Percentiles rank a stretch among this genome's conserved stretches.
Evolutionary conservation across 2,888 invertebrate species (phyloP).

Genomic region (Scelioninae gen. 1): DNA sequence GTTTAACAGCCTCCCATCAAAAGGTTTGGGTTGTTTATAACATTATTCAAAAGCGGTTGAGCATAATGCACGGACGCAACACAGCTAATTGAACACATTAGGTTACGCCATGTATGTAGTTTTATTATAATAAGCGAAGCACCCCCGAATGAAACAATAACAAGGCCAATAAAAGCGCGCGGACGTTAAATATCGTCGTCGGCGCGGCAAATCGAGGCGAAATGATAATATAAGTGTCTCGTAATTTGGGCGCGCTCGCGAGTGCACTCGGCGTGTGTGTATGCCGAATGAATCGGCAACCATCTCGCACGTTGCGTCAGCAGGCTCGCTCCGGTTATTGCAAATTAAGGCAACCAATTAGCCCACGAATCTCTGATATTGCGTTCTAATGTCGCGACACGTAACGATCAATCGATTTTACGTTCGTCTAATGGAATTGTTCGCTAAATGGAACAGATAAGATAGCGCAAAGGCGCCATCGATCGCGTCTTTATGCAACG

Average conservation of each 20-base stretch:
- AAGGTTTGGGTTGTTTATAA: constrained; percentile 56
- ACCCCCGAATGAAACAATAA: constrained; percentile 46
- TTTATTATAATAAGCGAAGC: constrained; percentile 57
- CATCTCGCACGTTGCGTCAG: constrained; percentile 60
- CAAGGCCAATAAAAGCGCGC: constrained; percentile 55
- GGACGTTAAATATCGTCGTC: constrained; percentile 49
- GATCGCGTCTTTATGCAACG: constrained; percentile 32
- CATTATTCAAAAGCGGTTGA: constrained; percentile 55
- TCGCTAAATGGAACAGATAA: constrained; percentile 54
- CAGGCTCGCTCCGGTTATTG: constrained; percentile 61
- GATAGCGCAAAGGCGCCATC: constrained; percentile 51
- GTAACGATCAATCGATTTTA: constrained; percentile 61
- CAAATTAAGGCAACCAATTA: constrained; percentile 68
- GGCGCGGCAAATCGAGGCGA: constrained; percentile 34
- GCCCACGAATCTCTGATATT: constrained; percentile 63
- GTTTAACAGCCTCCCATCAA: constrained; percentile 34
- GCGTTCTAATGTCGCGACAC: constrained; percentile 61
- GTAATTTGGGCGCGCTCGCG: constrained; percentile 48
- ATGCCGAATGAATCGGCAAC: constrained; percentile 44
- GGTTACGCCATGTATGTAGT: constrained; percentile 30
- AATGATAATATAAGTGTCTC: constrained; percentile 63
- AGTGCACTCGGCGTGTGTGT: constrained; percentile 46
- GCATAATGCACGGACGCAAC: constrained; percentile 36
- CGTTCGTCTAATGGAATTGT: constrained; percentile 58
- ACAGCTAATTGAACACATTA: constrained; percentile 51